Base-by-base conservation (phyloP, 2,113 vertebrate genomes). In the Pluvianellus socialis region DNA sequence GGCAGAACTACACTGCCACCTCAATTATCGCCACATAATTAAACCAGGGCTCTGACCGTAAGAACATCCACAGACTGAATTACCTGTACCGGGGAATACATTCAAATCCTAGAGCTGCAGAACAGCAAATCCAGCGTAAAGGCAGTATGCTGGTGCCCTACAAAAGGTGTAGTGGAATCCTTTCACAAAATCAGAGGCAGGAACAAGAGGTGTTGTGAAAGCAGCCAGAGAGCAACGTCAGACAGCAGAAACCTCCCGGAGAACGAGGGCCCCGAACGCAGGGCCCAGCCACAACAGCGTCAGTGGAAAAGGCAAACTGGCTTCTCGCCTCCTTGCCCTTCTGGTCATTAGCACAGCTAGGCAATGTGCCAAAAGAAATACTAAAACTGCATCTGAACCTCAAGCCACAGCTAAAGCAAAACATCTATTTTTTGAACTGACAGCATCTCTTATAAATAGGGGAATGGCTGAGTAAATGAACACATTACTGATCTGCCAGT, bases 221-320 rank as follows among this genome's bases (percentile, higher is more conserved):
- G 42, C 30, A 68, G 30, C 14, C 66, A 59, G 16, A 63, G 56
- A 81, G 44, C 21, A 53, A n/a, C 17, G 12, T 14, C 33, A 70
- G 53, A 17, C 17, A 90, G 27, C 9, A 5, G 38, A 79, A 49
- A 58, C 5, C 23, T 10, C 26, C 24, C 67, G 55, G 14, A 84
- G 7, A 59, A 30, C 0, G 0, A 70, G 26, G 21, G 28, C 5
- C 45, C 16, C 33, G 23, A 75, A 44, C 0, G 5, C 19, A 11
- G 26, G 30, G 52, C 20, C 11, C 38, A 70, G 65, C 12, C 45
- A 82, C 33, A 26, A 30, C 6, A 20, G 4, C 17, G 2, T 7
- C 0, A 0, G 33, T 44, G 7, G 30, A 24, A 66, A 87, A 79
- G 12, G 61, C 35, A 87, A 52, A 38, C 18, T 7, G 72, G 21